Evolutionary conservation across 1,140 invertebrate genomes (phyloP), one percentile per base, ranked within the genome.

Genomic region (Paraescarpia echinospica): DNA sequence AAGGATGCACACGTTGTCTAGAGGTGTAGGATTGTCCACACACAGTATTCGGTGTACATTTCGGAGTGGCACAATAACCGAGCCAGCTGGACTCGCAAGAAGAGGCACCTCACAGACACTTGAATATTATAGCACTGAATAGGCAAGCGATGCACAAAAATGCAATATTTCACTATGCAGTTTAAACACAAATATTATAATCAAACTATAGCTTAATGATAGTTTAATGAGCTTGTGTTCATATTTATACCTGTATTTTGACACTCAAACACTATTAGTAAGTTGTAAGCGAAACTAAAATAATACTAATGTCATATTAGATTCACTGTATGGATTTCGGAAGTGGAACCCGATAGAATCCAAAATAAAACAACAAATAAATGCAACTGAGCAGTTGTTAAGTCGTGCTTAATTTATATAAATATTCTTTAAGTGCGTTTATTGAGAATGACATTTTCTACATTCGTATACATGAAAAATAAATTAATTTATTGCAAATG

Each of bases 181-280:
- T 77, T 77, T 77, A 77, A 77, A 77, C 59, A 77, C 59, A 77
- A 77, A 77, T 77, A 77, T 77, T 77, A 77, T 77, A 77, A 77
- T 77, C 59, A 31, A 77, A 77, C 59, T 77, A 77, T 77, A 77
- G 59, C 59, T 77, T 77, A 77, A 77, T 77, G 59, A 77, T 77
- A 77, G 59, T 18, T 77, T 77, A 77, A 77, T 77, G 0, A 77
- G 59, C 59, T 77, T 77, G 27, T 77, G 27, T 27, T 77, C 8
- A 77, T 77, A 77, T 77, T 77, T 77, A 77, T 77, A 77, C 59
- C 59, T 77, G 59, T 77, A 77, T 77, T 77, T 77, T 77, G 59
- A 77, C 59, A 77, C 0, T 77, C 59, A 77, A 77, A 77, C 59
- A 77, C 59, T 77, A 77, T 27, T 77, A 77, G 41, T 41, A 41